Percentiles rank a stretch among this genome's conserved stretches.
phyloP scores from a whole-genome alignment of 1,140 invertebrate species.

The Cheumatopsyche charites region DNA sequence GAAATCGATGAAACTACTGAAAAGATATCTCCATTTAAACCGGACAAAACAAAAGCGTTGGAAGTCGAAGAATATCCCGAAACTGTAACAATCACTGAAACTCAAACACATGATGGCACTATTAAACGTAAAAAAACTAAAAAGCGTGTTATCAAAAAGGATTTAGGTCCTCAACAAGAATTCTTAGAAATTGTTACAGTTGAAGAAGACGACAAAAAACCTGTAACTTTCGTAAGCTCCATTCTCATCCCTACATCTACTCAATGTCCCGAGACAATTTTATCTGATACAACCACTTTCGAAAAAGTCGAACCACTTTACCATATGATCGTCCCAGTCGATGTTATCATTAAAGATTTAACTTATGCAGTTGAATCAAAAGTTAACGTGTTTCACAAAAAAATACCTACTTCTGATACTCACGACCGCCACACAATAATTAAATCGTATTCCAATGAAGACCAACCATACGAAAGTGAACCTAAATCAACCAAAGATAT shows the following conservation, averaged over 20 bases:
- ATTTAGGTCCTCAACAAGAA: slow-evolving; percentile 51
- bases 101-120: slow-evolving; percentile 50
- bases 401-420: too few species aligned
- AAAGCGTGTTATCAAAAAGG: slow-evolving; percentile 51
- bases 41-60: slow-evolving; percentile 24
- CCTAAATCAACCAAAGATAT: neutral
- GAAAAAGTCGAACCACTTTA: neutral
- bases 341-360: too few species aligned
- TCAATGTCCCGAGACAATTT: slow-evolving; percentile 29
- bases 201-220: slow-evolving; percentile 54
- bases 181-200: slow-evolving; percentile 53
- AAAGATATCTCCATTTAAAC: slow-evolving; percentile 15
- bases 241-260: too few species aligned
- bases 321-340: too few species aligned
- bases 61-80: slow-evolving; percentile 43
- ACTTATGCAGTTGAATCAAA: too few species aligned
- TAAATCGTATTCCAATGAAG: too few species aligned
- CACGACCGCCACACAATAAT: too few species aligned
- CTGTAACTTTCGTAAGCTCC: slow-evolving; percentile 51
- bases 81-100: slow-evolving; percentile 53
- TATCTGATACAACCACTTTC: slow-evolving; percentile 36
- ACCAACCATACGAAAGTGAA: too few species aligned
- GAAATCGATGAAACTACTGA: slow-evolving; percentile 39
- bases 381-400: too few species aligned
- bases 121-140: slow-evolving; percentile 44